Conservation (phyloP, 2,888 invertebrate genomes). For the Leptothorax acervorum region DNA sequence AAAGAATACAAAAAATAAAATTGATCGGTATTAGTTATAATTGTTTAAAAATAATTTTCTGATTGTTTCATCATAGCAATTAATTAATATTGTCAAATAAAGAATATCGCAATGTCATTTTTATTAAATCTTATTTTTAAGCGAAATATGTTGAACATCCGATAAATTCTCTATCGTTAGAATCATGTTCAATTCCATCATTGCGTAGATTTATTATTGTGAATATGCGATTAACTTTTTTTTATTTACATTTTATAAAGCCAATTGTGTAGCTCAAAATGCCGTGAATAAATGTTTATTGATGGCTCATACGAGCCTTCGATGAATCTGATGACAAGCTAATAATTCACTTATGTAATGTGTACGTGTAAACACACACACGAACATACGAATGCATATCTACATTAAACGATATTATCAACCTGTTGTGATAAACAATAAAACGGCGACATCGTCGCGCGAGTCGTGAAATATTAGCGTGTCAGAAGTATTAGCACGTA, state of each 20-base stretch:
- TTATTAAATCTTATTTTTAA: neutral
- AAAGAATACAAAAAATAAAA: neutral
- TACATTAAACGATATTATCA: slow-evolving; percentile 1
- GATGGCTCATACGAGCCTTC: neutral
- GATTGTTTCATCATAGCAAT: neutral
- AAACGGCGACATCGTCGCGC: neutral
- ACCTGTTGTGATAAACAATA: neutral
- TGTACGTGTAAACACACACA: neutral
- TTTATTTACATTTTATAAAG: slow-evolving; percentile 12
- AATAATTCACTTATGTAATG: slow-evolving; percentile 7
- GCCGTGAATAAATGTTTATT: slow-evolving; percentile 13
- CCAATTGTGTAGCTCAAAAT: neutral
- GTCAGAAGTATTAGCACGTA: slow-evolving; percentile 63
- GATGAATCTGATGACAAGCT: neutral
- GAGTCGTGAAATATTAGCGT: slow-evolving; percentile 59
- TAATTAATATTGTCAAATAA: neutral
- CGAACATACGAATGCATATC: neutral
- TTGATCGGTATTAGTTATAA: neutral
- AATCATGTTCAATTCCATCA: neutral
- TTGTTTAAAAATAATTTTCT: neutral
- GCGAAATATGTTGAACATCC: neutral
- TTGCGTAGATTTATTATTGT: neutral
- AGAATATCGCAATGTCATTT: neutral
- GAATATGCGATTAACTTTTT: neutral
- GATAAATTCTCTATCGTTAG: neutral